Base-by-base conservation (phyloP, 2,888 invertebrate genomes). In the Salpingus planirostris region DNA sequence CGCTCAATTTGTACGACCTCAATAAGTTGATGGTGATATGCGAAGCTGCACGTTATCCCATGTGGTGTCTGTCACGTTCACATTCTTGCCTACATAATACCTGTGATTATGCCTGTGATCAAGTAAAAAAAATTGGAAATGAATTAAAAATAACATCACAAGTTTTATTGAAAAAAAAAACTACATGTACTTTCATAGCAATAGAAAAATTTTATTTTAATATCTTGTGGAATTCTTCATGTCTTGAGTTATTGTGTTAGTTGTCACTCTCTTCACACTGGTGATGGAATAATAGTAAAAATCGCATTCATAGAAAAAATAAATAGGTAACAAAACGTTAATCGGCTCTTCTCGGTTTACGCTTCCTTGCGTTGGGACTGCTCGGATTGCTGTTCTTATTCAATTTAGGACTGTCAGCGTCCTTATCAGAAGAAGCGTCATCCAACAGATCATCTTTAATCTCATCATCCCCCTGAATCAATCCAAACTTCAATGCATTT, bases 371-470 rank as follows among this genome's bases (percentile, higher is more conserved):
- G 54, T 67, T 68, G 3, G 71, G 68, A 60, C 75, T 74, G 48
- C 39, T 42, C 44, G 62, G 43, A 46, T 62, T 40, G 28, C 44
- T 49, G 15, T 32, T 24, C 11, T 11, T 31, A 11, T 33, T 38
- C 25, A 21, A 47, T 29, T 47, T 42, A 49, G 61, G 54, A 2
- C 45, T 39, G 13, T 41, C 40, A n/a, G 50, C 39, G 14, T 40
- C 38, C 5, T 48, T 52, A 10, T 50, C 46, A 15, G 39, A 47
- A 34, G 35, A 46, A 6, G 55, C 62, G 42, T 80, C 81, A 44
- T 81, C 81, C 1, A 78, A 68, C 1, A 81, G 67, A 52, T 82
- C 82, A 33, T 80, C 80, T 46, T 78, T 75, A 21, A 79, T 68
- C 41, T 77, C 68, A 49, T 78, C 77, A 60, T 77, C 70, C 27